Conservation (phyloP, 2,113 vertebrate species). For the Entomyzon cyanotis region DNA sequence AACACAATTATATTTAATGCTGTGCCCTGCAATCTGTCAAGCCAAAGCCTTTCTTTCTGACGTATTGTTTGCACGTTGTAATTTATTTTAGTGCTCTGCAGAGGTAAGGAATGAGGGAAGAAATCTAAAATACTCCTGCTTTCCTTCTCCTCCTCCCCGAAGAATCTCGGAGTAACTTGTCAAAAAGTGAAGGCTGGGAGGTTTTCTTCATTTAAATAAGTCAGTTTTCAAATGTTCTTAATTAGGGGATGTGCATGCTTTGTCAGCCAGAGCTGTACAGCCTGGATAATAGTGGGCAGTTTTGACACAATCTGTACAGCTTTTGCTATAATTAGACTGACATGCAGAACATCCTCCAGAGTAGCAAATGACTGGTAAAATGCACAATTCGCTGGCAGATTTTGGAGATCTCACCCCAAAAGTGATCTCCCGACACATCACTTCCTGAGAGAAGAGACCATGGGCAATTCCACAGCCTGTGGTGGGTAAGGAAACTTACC, state of each 20-base stretch:
- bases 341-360: not conserved
- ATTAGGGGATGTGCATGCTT: conserved; percentile 12
- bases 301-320: not conserved
- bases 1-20: not conserved
- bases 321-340: conserved; percentile 34
- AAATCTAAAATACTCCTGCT: not conserved
- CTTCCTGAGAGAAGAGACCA: not conserved
- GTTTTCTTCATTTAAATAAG: not conserved
- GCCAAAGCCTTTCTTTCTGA: conserved; percentile 1
- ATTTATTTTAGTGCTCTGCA: not conserved
- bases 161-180: not conserved
- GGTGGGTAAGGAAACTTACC: not conserved
- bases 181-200: not conserved
- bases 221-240: not conserved
- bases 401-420: not conserved
- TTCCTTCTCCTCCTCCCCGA: not conserved
- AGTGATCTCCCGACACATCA: not conserved
- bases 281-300: not conserved
- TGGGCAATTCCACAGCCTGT: not conserved
- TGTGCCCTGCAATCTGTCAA: not conserved
- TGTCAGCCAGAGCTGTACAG: not conserved
- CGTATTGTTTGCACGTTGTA: not conserved
- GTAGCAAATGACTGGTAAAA: not conserved
- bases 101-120: not conserved
- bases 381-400: not conserved